phyloP scores from a whole-genome alignment of 1,140 invertebrate species.

The Stegodyphus dumicola region DNA sequence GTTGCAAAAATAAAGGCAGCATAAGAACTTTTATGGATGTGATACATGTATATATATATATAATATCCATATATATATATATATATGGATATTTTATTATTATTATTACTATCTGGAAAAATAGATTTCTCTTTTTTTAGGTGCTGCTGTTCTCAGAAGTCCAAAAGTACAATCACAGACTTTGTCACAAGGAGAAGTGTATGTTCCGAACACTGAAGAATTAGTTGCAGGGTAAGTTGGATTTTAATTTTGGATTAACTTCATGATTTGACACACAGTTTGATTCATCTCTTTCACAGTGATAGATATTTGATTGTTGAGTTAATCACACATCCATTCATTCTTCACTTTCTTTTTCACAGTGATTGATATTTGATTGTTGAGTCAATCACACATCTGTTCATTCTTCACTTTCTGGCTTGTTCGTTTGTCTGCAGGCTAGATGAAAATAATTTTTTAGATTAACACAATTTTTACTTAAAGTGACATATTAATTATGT shows the following conservation, averaged over 20 bases:
- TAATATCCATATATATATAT: too few species aligned
- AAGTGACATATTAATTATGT: too few species aligned
- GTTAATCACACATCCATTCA: neutral
- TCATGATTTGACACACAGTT: neutral
- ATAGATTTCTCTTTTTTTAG: neutral
- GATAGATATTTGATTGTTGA: neutral
- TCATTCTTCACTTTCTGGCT: neutral
- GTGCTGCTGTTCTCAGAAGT: neutral
- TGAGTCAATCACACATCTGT: neutral
- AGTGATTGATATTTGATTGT: neutral
- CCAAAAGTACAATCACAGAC: slow-evolving; percentile 46
- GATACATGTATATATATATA: too few species aligned
- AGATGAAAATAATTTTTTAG: too few species aligned
- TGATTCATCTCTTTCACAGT: neutral
- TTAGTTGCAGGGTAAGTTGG: neutral
- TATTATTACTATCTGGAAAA: too few species aligned
- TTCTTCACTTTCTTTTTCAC: neutral
- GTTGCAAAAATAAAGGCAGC: too few species aligned
- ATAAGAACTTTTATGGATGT: too few species aligned
- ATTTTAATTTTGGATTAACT: neutral
- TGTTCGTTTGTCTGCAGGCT: neutral
- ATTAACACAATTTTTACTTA: too few species aligned
- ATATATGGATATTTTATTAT: too few species aligned
- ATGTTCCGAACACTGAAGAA: slow-evolving; percentile 49
- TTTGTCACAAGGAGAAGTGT: slow-evolving; percentile 41